Evolutionary conservation across 1,140 invertebrate genomes (phyloP), one percentile per base, ranked within the genome.

Genomic region (Heliconius himera): DNA sequence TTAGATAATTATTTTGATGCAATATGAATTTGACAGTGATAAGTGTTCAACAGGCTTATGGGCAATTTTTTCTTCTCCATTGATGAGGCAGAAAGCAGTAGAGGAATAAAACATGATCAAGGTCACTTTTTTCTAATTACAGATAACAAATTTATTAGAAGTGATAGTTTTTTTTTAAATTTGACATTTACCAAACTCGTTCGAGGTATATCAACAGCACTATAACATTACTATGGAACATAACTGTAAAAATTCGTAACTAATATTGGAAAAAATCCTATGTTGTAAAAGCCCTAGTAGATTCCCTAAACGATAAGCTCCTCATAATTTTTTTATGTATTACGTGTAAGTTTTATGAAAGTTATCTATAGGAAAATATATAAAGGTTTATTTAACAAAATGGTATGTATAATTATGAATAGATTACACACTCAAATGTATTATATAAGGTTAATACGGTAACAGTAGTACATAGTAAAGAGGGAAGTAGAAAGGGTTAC

Each of bases 101-200:
- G 90, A 91, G 88, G 89, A 90, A 86, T 87, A 84, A 87, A 87
- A 86, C 70, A 92, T 93, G 90, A 90, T 89, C 90, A 94, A 94
- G 92, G 92, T 91, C 92, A 94, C 92, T 94, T 94, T 87, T 89
- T 90, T 90, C 92, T 93, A 93, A 89, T 90, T 92, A 90, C 83
- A 87, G 87, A 85, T 88, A 78, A 76, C 79, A 66, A 78, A 46
- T 46, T 46, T 46, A 46, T 4, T 36, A 36, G 33, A 36, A 36
- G 33, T 36, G 33, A 36, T 46, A 46, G 1, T 5, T 16, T 46
- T 46, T 66, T 79, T 76, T 41, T 82, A 46, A 73, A 74, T 84
- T 84, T 82, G n/a, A 60, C 54, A 22, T 22, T 60, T 60, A n/a
- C 54, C n/a, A 60, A 60, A 60, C n/a, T 60, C 81, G 81, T 82